A percentile compares a stretch with the other conserved stretches of the same genome.
phyloP scores from a whole-genome alignment of 2,888 invertebrate species.

The Andrena marginata region DNA sequence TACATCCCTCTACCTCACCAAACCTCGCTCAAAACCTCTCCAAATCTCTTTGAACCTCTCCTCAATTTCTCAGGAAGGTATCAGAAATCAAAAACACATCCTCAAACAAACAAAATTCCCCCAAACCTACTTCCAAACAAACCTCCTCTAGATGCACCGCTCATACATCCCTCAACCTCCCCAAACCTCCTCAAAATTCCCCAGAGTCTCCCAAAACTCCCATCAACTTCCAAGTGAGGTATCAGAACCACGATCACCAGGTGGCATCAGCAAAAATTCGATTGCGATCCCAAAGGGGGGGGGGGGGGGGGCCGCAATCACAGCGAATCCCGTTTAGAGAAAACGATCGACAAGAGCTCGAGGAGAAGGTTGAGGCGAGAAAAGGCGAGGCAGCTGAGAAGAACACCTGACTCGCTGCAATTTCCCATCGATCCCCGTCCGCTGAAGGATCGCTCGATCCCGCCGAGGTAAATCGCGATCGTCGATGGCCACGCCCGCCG shows the following conservation, averaged over 20 bases:
- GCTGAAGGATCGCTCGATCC: slow-evolving; percentile 54
- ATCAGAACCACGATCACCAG: neutral
- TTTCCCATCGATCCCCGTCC: slow-evolving; percentile 58
- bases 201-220: neutral
- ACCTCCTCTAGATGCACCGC: too few species aligned
- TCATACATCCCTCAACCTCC: too few species aligned
- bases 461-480: slow-evolving; percentile 53
- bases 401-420: slow-evolving; percentile 53
- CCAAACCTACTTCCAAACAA: too few species aligned
- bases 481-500: slow-evolving; percentile 64
- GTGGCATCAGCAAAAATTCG: slow-evolving; percentile 30
- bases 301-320: slow-evolving; percentile 36
- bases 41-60: too few species aligned
- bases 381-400: slow-evolving; percentile 35
- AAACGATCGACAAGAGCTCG: slow-evolving; percentile 31
- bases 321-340: slow-evolving; percentile 29
- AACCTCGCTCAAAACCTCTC: too few species aligned
- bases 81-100: too few species aligned
- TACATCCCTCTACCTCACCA: too few species aligned
- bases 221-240: neutral
- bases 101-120: too few species aligned
- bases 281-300: slow-evolving; percentile 40
- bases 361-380: neutral
- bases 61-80: too few species aligned
- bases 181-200: neutral